Conservation (phyloP, 2,888 invertebrate species). For the Tridacna crocea region DNA sequence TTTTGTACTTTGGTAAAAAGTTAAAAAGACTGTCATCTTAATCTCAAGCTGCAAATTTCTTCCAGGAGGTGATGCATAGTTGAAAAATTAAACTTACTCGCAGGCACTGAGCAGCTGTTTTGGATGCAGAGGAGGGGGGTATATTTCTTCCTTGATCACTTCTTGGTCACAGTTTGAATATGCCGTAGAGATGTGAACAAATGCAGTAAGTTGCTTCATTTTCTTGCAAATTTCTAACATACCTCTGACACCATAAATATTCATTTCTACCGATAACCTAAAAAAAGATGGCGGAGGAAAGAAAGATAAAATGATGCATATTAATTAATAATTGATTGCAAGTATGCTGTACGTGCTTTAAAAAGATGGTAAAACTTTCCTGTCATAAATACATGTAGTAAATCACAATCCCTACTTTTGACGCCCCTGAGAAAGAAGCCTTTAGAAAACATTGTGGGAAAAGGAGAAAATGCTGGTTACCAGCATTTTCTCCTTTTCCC, state of each 20-base stretch:
- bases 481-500: background rate
- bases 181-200: slow-evolving; percentile 93
- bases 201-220: slow-evolving; percentile 89
- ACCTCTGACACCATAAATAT: slow-evolving; percentile 93
- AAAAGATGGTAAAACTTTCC: too few relatives aligned
- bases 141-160: slow-evolving; percentile 91
- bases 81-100: slow-evolving; percentile 75
- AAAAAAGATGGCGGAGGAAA: slow-evolving; percentile 23
- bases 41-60: too few relatives aligned
- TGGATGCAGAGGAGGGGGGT: slow-evolving; percentile 86
- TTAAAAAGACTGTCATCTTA: too few relatives aligned
- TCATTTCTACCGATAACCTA: slow-evolving; percentile 93
- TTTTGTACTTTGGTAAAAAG: too few relatives aligned
- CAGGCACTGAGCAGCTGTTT: slow-evolving; percentile 84
- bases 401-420: background rate
- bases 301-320: too few relatives aligned
- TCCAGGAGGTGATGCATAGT: too few relatives aligned
- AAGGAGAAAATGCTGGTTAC: background rate
- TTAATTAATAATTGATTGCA: too few relatives aligned
- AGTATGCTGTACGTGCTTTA: too few relatives aligned
- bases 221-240: slow-evolving; percentile 91
- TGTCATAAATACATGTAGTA: too few relatives aligned
- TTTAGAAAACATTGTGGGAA: background rate
- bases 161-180: slow-evolving; percentile 91
- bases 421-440: background rate